Base-by-base conservation (phyloP, 2,888 invertebrate genomes). In the Meta bourneti region DNA sequence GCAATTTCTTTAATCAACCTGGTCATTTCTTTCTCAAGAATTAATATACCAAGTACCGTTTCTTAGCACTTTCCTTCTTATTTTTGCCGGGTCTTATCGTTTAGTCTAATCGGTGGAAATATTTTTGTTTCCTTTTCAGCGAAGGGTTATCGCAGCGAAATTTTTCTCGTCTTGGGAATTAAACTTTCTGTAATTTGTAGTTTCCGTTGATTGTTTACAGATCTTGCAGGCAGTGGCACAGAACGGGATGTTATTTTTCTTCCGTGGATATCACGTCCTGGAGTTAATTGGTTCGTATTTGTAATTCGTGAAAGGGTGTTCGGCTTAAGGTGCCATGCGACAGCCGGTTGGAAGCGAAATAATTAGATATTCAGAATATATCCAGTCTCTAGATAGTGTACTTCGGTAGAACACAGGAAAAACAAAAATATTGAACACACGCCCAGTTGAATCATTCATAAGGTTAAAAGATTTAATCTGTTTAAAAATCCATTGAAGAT, bases 1-100 rank as follows among this genome's bases (percentile, higher is more conserved):
- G 48, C n/a, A 16, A 79, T 79, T 79, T 79, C 79, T 79, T 34
- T 79, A 79, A 79, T 79, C 79, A 79, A 79, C 20, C 54, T 9
- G 34, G 61, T 16, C n/a, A 13, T 61, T 79, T 61, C 61, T 79
- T 79, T 61, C 13, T 54, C 61, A 34, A 61, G 61, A 34, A 79
- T 79, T 48, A 61, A 54, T 34, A 34, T 34, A 1, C 34, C 34
- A 34, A 34, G 34, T 1, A 34, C 1, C 34, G 34, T 34, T 34
- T 34, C 34, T 61, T 34, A 20, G 19, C 19, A 54, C 16, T 61
- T 79, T 61, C 61, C 20, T 61, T 16, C 61, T 54, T 54, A 34
- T 79, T 79, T 61, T 54, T 16, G 79, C 51, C 20, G 54, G 61
- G 61, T 61, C 79, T 79, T 79, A 79, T 79, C 79, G 34, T 54